Evolutionary conservation across 2,797 vertebrate genomes (phyloP).

Genomic region (Zalophus californianus): DNA sequence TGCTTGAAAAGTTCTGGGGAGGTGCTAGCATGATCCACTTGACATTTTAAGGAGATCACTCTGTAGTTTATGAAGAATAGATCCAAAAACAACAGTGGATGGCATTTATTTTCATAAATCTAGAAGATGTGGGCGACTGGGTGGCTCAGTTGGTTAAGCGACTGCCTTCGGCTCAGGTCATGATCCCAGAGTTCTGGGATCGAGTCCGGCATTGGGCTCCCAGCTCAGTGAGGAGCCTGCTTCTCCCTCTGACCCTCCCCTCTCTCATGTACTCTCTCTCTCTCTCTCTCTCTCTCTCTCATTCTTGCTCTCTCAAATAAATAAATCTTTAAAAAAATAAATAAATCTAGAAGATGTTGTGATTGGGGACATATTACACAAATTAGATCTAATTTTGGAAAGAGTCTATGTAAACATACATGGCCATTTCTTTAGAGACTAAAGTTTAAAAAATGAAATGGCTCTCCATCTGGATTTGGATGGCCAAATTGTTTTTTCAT

Average conservation of each 20-base stretch:
- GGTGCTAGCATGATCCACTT: background rate
- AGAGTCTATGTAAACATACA: background rate
- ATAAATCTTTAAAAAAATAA: no score
- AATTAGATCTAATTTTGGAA: background rate
- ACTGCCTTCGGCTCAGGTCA: no score
- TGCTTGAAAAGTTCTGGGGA: background rate
- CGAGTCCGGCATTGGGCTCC: no score
- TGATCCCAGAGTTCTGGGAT: no score
- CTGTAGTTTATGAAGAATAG: background rate
- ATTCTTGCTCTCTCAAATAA: no score
- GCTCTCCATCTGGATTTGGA: background rate
- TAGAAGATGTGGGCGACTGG: background rate
- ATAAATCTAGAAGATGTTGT: constrained; percentile 22
- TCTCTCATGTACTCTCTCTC: no score
- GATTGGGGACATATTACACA: background rate
- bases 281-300: no score
- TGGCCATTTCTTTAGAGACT: constrained; percentile 8
- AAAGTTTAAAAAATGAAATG: background rate
- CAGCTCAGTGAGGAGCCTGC: no score
- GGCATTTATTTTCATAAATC: constrained; percentile 24
- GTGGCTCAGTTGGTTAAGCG: no score
- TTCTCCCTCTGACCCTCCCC: no score
- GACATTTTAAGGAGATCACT: constrained; percentile 23
- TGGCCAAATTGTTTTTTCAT: background rate
- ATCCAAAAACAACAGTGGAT: background rate